Evolutionary conservation across 2,113 vertebrate species (phyloP), one percentile per base, ranked within the genome.

Genomic region (Mormoops blainvillei): DNA sequence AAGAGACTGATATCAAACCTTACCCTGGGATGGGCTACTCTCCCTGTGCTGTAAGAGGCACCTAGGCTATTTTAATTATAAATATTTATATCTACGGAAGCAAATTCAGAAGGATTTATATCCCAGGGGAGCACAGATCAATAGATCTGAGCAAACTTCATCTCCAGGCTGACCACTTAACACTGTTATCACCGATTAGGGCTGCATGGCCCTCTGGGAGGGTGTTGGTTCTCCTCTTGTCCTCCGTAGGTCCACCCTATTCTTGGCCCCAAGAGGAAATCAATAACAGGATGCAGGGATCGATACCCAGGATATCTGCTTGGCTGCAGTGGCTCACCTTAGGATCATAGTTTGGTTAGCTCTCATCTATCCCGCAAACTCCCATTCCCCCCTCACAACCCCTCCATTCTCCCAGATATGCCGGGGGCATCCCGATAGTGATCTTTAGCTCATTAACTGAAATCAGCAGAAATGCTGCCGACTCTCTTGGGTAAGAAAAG

Each of bases 41-140:
- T 20, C 54, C n/a, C 70, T 83, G 78, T 76, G 38, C 93, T 8
- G 0, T 48, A 91, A 91, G 97, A 83, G 89, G 3, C 20, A n/a
- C 0, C 87, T 4, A 73, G 50, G 76, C 76, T 56, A 48, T 92
- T 98, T 96, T 96, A 96, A 97, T 87, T 81, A 97, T 86, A 85
- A 95, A 85, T 74, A 94, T 85, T 98, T 97, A 96, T 95, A 36
- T 70, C 36, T 61, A 84, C 12, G 1, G 90, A 89, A 96, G 94
- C 76, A 97, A 92, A 94, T 45, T 48, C 95, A 97, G 95, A 96
- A 97, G 95, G 73, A 88, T 97, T 96, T 98, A 45, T 65, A 93
- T 76, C 95, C 95, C 81, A 95, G 65, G 95, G 96, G 97, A 97
- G 65, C 12, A 0, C 1, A 94, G 97, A 97, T 97, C 97, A 98